Percentiles rank a stretch among this genome's conserved stretches.
Evolutionary conservation across 2,888 invertebrate genomes (phyloP).

Genomic region (Acronicta leporina): DNA sequence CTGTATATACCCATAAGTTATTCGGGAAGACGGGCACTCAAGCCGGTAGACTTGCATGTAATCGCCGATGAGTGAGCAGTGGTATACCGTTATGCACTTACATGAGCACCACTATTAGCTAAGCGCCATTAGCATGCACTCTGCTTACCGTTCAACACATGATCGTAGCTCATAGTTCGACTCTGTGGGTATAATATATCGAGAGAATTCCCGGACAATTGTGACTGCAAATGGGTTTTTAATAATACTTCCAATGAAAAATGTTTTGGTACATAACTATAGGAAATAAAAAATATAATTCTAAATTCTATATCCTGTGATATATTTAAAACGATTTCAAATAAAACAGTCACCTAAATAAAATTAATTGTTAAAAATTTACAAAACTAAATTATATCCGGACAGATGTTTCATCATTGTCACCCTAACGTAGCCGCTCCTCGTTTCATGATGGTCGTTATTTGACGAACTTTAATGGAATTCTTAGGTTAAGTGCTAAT

Average conservation of each 20-base stretch:
- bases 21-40: slow-evolving; percentile 6
- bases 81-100: slow-evolving; percentile 54
- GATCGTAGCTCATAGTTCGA: slow-evolving; percentile 31
- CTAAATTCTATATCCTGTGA: too few species aligned
- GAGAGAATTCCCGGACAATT: slow-evolving; percentile 7
- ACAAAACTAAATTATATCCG: neutral
- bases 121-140: slow-evolving; percentile 63
- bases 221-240: neutral
- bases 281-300: too few species aligned
- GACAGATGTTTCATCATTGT: slow-evolving; percentile 7
- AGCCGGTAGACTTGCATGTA: slow-evolving; percentile 1
- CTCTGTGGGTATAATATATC: slow-evolving; percentile 1
- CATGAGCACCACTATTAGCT: slow-evolving; percentile 50
- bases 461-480: slow-evolving; percentile 18
- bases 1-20: neutral
- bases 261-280: too few species aligned
- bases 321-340: too few species aligned
- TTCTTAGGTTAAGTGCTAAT: slow-evolving; percentile 22
- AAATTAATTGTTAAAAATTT: neutral
- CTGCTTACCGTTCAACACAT: slow-evolving; percentile 55
- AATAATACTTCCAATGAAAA: too few species aligned
- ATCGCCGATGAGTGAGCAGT: slow-evolving; percentile 18
- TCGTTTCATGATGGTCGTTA: slow-evolving; percentile 11
- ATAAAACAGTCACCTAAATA: neutral
- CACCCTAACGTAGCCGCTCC: slow-evolving; percentile 1